These are phyloP conservation scores for Meriones unguiculatus DNA, from an alignment of 2,113 vertebrate genomes.

Conservation along the genomic window DNA sequence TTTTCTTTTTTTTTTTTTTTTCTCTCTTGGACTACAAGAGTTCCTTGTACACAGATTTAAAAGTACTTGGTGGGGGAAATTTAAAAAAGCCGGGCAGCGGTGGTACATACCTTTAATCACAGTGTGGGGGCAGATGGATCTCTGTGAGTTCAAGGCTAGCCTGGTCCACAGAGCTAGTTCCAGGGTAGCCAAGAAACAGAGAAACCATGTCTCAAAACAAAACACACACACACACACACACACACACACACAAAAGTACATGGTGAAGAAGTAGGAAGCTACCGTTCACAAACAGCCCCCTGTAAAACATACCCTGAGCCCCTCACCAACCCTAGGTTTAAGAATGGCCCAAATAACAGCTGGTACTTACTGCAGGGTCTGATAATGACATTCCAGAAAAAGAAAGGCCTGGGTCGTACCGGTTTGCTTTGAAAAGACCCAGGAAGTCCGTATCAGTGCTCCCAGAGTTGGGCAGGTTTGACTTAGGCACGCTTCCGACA, in stretches of 20 bases:
- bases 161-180: background rate
- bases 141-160: background rate
- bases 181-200: background rate
- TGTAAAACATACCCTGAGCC: background rate
- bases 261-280: background rate
- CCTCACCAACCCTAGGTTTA: background rate
- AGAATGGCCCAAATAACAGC: background rate
- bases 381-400: conserved; percentile 79
- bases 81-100: background rate
- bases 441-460: conserved; percentile 82
- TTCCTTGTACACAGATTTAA: background rate
- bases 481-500: conserved; percentile 55
- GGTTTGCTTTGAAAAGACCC: conserved; percentile 82
- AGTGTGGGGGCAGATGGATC: background rate
- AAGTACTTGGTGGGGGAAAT: background rate
- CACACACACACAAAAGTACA: background rate
- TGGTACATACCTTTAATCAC: background rate
- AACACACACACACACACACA: background rate
- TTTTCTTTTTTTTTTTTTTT: background rate
- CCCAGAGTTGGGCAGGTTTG: conserved; percentile 68
- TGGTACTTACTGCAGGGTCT: conserved; percentile 88
- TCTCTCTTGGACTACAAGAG: background rate
- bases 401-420: conserved; percentile 81
- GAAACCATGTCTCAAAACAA: background rate
- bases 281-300: background rate